Percentiles rank a stretch among this genome's conserved stretches.
phyloP scores from a whole-genome alignment of 2,888 invertebrate genomes.

The Calameuta idolon region DNA sequence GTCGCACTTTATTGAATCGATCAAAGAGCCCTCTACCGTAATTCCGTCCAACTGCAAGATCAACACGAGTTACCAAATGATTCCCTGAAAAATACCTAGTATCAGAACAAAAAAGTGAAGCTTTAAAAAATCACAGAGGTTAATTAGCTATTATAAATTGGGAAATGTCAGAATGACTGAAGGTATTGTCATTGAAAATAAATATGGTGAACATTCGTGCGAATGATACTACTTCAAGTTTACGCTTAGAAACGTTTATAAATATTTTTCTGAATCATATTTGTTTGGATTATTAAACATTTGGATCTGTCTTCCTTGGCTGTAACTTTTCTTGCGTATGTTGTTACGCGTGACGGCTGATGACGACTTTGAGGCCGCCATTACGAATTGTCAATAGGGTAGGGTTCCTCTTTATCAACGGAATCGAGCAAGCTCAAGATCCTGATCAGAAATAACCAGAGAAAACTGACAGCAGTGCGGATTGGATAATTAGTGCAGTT shows the following conservation, averaged over 20 bases:
- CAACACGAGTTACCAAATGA: not conserved
- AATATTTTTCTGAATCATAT: not conserved
- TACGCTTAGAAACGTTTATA: not conserved
- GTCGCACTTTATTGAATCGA: constrained; percentile 33
- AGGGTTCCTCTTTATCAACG: not conserved
- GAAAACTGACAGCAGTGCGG: constrained; percentile 12
- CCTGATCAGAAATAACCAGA: constrained; percentile 21
- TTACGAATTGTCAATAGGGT: not conserved
- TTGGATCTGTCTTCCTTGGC: not conserved
- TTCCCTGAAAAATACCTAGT: not conserved
- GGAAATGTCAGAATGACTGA: not conserved
- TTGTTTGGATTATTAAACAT: not conserved
- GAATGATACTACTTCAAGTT: not conserved
- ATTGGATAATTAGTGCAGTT: constrained; percentile 14
- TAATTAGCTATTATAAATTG: not conserved
- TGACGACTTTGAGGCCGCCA: not conserved
- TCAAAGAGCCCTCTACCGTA: constrained; percentile 3
- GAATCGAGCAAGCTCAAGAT: constrained; percentile 4
- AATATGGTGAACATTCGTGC: not conserved
- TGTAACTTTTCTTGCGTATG: not conserved
- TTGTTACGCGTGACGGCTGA: not conserved
- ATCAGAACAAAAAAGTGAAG: not conserved
- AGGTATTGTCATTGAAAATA: not conserved
- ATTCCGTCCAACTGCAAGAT: not conserved
- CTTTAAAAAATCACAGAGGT: not conserved